A percentile compares a stretch with the other conserved stretches of the same genome.
Evolutionary conservation across 2,888 invertebrate genomes (phyloP).

Genomic region (Eumerus sabulonum): DNA sequence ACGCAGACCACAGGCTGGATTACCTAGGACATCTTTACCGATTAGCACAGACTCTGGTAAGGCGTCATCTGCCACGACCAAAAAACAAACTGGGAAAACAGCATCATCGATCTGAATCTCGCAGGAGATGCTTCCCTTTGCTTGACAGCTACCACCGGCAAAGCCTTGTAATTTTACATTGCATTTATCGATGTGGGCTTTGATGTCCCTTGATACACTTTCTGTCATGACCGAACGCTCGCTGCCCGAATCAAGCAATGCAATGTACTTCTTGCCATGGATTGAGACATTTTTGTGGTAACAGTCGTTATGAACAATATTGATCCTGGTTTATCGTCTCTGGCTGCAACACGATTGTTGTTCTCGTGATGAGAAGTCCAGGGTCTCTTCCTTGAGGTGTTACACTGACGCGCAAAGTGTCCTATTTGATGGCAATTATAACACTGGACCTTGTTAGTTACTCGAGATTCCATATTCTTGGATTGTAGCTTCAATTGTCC

Average conservation of each 20-base stretch:
- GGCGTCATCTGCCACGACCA: conserved; percentile 7
- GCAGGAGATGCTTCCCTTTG: not conserved
- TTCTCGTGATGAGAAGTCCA: not conserved
- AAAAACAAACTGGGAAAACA: conserved; percentile 4
- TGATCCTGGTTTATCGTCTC: conserved; percentile 3
- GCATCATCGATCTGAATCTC: conserved; percentile 11
- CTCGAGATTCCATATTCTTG: too few species aligned
- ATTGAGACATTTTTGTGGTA: conserved; percentile 25
- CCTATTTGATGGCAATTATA: conserved; percentile 14
- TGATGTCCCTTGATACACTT: not conserved
- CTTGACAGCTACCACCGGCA: conserved; percentile 19
- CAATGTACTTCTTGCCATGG: conserved; percentile 1
- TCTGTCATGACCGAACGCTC: conserved; percentile 17
- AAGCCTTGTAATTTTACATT: conserved; percentile 15
- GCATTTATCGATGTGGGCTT: not conserved
- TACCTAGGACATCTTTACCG: conserved; percentile 17
- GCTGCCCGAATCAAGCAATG: conserved; percentile 21
- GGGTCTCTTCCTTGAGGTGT: not conserved
- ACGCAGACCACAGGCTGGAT: not conserved
- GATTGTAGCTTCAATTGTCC: too few species aligned
- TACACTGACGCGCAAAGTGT: conserved; percentile 19
- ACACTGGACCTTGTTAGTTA: too few species aligned
- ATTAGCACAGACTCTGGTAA: conserved; percentile 11
- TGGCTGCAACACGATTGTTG: not conserved
- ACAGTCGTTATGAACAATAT: conserved; percentile 17